Conservation (phyloP, 2,888 invertebrate species). For the Dicycla oo region DNA sequence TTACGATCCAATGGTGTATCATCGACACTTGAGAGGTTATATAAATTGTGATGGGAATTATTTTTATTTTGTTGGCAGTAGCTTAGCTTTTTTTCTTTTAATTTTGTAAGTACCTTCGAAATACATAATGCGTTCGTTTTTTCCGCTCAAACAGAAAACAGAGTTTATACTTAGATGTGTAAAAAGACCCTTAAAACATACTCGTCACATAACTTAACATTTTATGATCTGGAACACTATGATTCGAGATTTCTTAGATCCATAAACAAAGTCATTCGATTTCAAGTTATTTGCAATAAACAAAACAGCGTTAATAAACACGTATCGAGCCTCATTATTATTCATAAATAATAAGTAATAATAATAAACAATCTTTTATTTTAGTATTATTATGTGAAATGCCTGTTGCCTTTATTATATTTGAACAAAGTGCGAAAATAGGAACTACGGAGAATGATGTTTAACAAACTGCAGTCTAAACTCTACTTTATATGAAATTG, state of each 20-base stretch:
- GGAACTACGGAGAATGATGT: conserved; percentile 73
- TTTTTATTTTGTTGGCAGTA: no score
- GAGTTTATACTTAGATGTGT: neutral
- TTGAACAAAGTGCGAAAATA: conserved; percentile 71
- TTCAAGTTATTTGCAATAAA: conserved; percentile 39
- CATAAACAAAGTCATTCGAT: conserved; percentile 20
- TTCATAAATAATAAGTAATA: conserved; percentile 27
- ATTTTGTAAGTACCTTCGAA: no score
- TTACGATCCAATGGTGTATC: no score
- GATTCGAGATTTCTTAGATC: conserved; percentile 11
- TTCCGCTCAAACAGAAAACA: no score
- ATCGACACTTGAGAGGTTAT: no score
- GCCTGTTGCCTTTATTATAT: conserved; percentile 61
- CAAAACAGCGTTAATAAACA: conserved; percentile 34
- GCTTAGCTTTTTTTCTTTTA: no score
- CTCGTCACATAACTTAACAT: neutral
- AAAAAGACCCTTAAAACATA: conserved; percentile 5
- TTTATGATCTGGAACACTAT: conserved; percentile 7
- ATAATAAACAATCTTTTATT: conserved; percentile 43
- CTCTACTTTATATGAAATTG: conserved; percentile 56
- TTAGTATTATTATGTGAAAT: conserved; percentile 63
- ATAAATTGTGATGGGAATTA: no score
- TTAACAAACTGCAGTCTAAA: conserved; percentile 53
- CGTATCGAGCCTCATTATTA: conserved; percentile 25
- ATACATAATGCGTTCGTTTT: no score